Evolutionary conservation across 1,140 invertebrate species (phyloP).

Genomic region (Monomorium pharaonis): DNA sequence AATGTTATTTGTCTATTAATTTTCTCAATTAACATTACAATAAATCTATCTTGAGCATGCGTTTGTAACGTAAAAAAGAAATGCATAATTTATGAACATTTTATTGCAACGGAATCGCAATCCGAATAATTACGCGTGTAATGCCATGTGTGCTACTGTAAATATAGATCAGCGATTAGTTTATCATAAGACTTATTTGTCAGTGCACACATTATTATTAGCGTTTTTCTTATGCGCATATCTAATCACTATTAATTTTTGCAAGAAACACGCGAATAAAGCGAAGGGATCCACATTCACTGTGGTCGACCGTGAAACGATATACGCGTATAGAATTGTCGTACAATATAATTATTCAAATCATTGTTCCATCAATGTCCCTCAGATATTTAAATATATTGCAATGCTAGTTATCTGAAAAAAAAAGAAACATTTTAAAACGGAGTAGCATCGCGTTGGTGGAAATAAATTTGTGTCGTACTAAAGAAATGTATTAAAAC

Average conservation of each 20-base stretch:
- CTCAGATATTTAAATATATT: not conserved
- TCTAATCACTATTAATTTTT: constrained; percentile 28
- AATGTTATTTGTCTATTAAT: constrained; percentile 7
- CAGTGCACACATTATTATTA: constrained; percentile 7
- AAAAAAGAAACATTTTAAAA: not conserved
- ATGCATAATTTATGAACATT: constrained; percentile 39
- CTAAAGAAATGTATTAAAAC: not conserved
- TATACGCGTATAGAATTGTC: not conserved
- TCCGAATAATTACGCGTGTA: not conserved
- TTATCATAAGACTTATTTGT: constrained; percentile 57
- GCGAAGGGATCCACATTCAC: constrained; percentile 45
- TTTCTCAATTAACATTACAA: constrained; percentile 38
- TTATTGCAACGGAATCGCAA: not conserved
- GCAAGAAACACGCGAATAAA: not conserved
- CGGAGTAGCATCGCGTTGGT: no score
- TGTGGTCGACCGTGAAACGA: constrained; percentile 14
- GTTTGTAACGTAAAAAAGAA: not conserved
- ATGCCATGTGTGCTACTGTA: not conserved
- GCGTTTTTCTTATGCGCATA: constrained; percentile 29
- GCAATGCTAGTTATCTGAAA: not conserved
- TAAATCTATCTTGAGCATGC: not conserved
- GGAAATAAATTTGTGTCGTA: not conserved
- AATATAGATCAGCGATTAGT: constrained; percentile 42
- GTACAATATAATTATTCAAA: not conserved
- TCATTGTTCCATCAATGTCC: not conserved